Evolutionary conservation across 2,113 vertebrate genomes (phyloP).

Genomic region (Pitta sordida): DNA sequence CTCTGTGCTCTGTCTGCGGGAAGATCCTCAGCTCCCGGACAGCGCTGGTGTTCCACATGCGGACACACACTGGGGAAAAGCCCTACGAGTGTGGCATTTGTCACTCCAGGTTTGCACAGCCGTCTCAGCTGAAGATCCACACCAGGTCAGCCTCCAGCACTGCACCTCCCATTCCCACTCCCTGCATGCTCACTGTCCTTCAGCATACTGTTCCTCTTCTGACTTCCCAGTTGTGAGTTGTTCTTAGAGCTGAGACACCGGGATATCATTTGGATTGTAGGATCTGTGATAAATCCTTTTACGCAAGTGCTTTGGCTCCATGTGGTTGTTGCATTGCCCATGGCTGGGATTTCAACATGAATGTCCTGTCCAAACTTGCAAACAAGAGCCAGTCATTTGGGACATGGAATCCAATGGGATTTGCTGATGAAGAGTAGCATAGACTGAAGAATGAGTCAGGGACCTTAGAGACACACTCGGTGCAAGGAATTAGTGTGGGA

Average conservation of each 20-base stretch:
- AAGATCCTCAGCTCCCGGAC: slow-evolving; percentile 71
- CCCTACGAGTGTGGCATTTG: slow-evolving; percentile 62
- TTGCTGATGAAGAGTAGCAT: neutral
- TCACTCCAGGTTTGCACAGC: slow-evolving; percentile 61
- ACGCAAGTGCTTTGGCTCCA: neutral
- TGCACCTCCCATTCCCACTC: neutral
- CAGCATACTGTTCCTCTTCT: neutral
- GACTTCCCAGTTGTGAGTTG: neutral
- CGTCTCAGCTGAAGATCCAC: slow-evolving; percentile 70
- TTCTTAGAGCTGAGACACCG: neutral
- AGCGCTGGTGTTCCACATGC: slow-evolving; percentile 67
- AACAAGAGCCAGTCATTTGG: neutral
- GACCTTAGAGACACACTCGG: neutral
- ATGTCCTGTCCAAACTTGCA: neutral
- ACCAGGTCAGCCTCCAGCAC: slow-evolving; percentile 51
- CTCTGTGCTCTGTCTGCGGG: slow-evolving; percentile 67
- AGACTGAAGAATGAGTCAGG: neutral
- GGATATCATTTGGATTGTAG: neutral
- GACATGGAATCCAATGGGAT: neutral
- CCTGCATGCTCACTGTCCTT: neutral
- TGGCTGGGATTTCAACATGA: neutral
- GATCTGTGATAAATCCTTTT: neutral
- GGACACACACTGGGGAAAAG: slow-evolving; percentile 68
- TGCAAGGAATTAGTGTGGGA: neutral
- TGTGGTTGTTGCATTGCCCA: neutral